Evolutionary conservation across 2,113 vertebrate species (phyloP).

Genomic region (Oryzias melastigma): DNA sequence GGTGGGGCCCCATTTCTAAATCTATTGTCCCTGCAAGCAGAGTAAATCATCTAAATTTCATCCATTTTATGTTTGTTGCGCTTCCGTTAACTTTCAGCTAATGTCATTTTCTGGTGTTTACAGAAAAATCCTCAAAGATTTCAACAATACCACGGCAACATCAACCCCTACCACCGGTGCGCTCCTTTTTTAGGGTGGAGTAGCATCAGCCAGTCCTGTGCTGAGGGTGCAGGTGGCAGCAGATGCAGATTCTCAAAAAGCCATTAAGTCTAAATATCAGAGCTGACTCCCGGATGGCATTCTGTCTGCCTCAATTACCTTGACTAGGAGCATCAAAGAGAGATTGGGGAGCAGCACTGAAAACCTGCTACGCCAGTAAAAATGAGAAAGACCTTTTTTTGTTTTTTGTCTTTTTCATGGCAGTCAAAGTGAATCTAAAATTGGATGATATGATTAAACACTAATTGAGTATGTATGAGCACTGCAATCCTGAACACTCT

Average conservation of each 20-base stretch:
- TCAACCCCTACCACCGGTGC: background rate
- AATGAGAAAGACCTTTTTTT: slow-evolving; percentile 20
- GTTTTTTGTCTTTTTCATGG: background rate
- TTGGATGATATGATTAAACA: background rate
- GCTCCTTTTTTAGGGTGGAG: slow-evolving; percentile 2
- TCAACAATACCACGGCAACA: background rate
- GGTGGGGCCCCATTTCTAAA: too few species aligned
- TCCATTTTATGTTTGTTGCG: too few species aligned
- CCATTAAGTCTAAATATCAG: slow-evolving; percentile 72
- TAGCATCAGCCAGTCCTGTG: slow-evolving; percentile 16
- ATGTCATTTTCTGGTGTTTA: too few species aligned
- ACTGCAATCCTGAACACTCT: too few species aligned
- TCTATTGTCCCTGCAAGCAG: too few species aligned
- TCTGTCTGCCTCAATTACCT: slow-evolving; percentile 68
- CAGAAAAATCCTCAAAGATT: background rate
- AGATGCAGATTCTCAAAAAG: slow-evolving; percentile 63
- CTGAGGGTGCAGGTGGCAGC: slow-evolving; percentile 58
- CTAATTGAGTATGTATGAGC: background rate
- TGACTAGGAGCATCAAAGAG: slow-evolving; percentile 44
- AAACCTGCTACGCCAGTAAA: background rate
- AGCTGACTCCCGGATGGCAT: slow-evolving; percentile 54
- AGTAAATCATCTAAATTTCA: too few species aligned
- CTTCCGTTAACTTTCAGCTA: too few species aligned
- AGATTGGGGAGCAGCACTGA: slow-evolving; percentile 17
- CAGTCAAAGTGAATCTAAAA: background rate